Evolutionary conservation across 1,140 invertebrate species (phyloP).

Genomic region (Saccostrea echinata): DNA sequence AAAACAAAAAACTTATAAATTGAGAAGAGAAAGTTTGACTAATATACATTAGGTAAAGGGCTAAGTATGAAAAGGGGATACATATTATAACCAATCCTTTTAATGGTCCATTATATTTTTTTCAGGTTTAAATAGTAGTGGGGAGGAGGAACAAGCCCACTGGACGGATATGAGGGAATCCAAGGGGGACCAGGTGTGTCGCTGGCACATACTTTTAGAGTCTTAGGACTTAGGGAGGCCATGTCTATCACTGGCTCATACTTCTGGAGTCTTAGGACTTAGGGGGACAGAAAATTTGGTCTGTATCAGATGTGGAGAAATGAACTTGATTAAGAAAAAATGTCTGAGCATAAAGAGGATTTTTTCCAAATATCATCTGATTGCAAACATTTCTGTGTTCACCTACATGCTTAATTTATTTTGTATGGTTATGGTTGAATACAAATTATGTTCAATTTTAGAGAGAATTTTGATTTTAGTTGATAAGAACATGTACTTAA

Average conservation of each 20-base stretch:
- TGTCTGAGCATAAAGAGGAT: not conserved
- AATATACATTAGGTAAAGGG: no score
- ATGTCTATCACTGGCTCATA: not conserved
- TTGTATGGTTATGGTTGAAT: no score
- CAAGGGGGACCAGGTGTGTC: conserved; percentile 86
- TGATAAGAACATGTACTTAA: no score
- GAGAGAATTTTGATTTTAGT: no score
- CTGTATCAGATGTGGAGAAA: not conserved
- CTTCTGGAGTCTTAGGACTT: not conserved
- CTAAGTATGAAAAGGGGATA: no score
- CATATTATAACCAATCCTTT: no score
- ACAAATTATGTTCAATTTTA: no score
- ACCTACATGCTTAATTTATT: not conserved
- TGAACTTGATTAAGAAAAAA: not conserved
- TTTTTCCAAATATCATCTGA: not conserved
- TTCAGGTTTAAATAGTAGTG: conserved; percentile 90
- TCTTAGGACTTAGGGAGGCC: conserved; percentile 58
- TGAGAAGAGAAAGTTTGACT: no score
- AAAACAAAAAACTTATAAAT: no score
- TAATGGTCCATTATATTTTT: not conserved
- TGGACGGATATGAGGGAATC: conserved; percentile 94
- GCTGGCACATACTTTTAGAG: conserved; percentile 88
- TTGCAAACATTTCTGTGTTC: not conserved
- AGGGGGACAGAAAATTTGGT: no score
- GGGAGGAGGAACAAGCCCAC: conserved; percentile 94